A percentile compares a stretch with the other conserved stretches of the same genome.
phyloP scores from a whole-genome alignment of 2,888 invertebrate genomes.

The Lasioglossum lativentre region DNA sequence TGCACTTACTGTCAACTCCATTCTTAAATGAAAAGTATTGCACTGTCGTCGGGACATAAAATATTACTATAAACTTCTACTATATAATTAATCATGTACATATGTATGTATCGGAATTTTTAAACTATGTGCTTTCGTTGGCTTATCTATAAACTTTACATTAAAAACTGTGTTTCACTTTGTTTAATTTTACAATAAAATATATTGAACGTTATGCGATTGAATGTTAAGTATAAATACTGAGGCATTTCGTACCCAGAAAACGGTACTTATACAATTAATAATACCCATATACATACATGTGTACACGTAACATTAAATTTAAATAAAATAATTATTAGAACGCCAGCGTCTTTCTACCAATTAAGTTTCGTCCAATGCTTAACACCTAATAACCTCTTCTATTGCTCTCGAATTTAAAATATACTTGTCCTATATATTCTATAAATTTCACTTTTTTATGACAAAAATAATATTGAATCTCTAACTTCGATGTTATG shows the following conservation, averaged over 20 bases:
- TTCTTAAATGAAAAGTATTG: constrained; percentile 14
- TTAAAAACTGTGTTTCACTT: constrained; percentile 3
- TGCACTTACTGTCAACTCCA: constrained; percentile 4
- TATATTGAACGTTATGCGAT: neutral
- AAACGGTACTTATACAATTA: constrained; percentile 21
- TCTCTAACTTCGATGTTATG: neutral
- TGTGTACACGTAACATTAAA: constrained; percentile 12
- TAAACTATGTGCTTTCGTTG: neutral
- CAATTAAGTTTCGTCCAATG: neutral
- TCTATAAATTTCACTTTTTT: constrained; percentile 6
- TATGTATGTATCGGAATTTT: constrained; percentile 7
- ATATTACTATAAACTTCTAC: constrained; percentile 7
- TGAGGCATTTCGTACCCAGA: neutral
- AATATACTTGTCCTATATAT: constrained; percentile 10
- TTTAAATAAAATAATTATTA: constrained; percentile 37
- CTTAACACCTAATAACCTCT: constrained; percentile 8
- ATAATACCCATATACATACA: constrained; percentile 9
- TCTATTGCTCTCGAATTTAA: constrained; percentile 41
- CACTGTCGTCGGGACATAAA: neutral
- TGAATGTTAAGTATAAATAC: neutral
- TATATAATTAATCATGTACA: constrained; percentile 7
- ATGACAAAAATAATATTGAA: constrained; percentile 22
- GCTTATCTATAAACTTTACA: neutral
- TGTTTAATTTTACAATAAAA: constrained; percentile 3
- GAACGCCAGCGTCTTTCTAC: constrained; percentile 54